Evolutionary conservation across 2,888 invertebrate genomes (phyloP).

Genomic region (Petrolisthes cinctipes): DNA sequence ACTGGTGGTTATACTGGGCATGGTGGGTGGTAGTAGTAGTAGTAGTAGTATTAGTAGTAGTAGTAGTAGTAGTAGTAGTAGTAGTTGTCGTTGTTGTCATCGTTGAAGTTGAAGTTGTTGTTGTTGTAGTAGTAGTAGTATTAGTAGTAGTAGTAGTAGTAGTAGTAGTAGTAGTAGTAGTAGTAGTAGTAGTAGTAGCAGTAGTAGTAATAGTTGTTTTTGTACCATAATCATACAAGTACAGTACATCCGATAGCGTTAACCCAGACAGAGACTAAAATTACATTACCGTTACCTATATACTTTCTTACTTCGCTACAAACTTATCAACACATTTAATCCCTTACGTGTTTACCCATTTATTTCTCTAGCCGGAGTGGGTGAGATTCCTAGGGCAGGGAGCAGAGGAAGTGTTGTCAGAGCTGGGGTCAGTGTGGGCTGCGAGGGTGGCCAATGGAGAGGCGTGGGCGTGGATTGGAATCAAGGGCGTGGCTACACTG

Average conservation of each 20-base stretch:
- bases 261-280: too few species aligned
- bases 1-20: slow-evolving; percentile 25
- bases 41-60: slow-evolving; percentile 11
- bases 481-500: slow-evolving; percentile 11
- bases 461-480: slow-evolving; percentile 51
- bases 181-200: not conserved
- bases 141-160: slow-evolving; percentile 4
- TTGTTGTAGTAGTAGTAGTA: not conserved
- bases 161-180: slow-evolving; percentile 25
- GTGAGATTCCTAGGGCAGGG: slow-evolving; percentile 42
- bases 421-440: slow-evolving; percentile 42
- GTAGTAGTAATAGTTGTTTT: slow-evolving; percentile 15
- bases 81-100: too few species aligned
- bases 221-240: not conserved
- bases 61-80: slow-evolving; percentile 13
- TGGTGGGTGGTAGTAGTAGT: slow-evolving; percentile 14
- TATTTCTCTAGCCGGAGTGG: slow-evolving; percentile 50
- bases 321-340: not conserved
- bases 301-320: not conserved
- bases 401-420: slow-evolving; percentile 17
- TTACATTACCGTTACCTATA: not conserved
- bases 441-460: slow-evolving; percentile 28
- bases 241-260: not conserved
- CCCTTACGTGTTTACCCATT: not conserved
- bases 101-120: too few species aligned